phyloP scores from a whole-genome alignment of 2,888 invertebrate species.

The Odontothrips loti region DNA sequence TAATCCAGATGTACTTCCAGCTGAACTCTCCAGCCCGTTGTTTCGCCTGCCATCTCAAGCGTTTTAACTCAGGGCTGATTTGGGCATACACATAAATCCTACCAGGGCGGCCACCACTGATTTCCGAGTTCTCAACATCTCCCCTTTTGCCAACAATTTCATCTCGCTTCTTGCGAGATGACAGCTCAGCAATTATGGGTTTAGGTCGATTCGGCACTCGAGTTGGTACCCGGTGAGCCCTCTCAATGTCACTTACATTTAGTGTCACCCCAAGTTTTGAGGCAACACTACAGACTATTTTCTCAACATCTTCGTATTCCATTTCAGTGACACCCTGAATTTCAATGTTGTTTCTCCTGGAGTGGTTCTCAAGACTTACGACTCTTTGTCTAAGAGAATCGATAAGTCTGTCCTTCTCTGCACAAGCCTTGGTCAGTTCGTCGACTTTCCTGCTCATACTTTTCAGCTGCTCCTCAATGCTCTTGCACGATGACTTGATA shows the following conservation, averaged over 20 bases:
- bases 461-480: not conserved
- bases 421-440: not conserved
- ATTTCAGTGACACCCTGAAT: not conserved
- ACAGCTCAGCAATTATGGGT: not conserved
- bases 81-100: not conserved
- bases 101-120: not conserved
- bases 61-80: not conserved
- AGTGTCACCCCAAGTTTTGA: not conserved
- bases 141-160: not conserved
- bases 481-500: not conserved
- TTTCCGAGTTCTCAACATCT: not conserved
- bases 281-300: not conserved
- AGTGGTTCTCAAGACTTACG: not conserved
- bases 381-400: not conserved
- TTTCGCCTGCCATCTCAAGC: not conserved
- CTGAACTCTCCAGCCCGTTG: not conserved
- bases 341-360: not conserved
- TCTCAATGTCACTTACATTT: not conserved
- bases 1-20: not conserved
- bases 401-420: not conserved
- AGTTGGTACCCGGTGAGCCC: not conserved
- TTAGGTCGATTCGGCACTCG: not conserved
- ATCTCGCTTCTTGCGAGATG: not conserved
- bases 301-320: not conserved
- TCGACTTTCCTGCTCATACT: not conserved